These are phyloP conservation scores for Arenicola marina DNA, from an alignment of 2,888 invertebrate species.

Conservation along the genomic window DNA sequence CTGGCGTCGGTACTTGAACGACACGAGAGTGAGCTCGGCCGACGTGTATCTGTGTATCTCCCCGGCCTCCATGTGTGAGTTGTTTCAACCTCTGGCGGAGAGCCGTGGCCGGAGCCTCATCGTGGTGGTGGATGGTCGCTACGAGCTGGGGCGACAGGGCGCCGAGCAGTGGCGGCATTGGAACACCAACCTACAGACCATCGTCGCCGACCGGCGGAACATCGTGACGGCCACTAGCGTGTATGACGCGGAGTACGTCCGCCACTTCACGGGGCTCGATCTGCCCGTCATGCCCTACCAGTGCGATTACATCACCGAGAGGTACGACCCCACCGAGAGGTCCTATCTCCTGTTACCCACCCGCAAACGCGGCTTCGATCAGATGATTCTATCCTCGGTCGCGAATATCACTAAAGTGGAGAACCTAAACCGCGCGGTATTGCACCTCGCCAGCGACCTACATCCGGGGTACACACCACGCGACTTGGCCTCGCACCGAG, in stretches of 20 bases:
- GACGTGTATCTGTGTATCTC: conserved; percentile 8
- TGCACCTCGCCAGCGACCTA: not conserved
- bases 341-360: conserved; percentile 4
- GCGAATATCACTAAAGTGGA: not conserved
- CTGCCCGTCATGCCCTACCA: conserved; percentile 2
- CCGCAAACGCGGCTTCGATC: not conserved
- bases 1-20: not conserved
- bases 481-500: conserved; percentile 6
- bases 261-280: conserved; percentile 3
- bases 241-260: conserved; percentile 15
- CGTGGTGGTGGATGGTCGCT: conserved; percentile 4
- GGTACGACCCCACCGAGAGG: conserved; percentile 6
- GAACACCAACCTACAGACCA: not conserved
- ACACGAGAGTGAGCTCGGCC: not conserved
- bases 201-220: conserved; percentile 6
- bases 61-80: conserved; percentile 11
- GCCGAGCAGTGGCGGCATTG: conserved; percentile 1
- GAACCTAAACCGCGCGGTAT: not conserved
- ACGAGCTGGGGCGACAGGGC: conserved; percentile 4
- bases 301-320: conserved; percentile 11
- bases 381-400: not conserved
- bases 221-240: conserved; percentile 7
- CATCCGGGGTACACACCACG: not conserved
- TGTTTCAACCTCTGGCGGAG: conserved; percentile 3
- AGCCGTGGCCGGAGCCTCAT: conserved; percentile 1